Percentiles rank a stretch among this genome's conserved stretches.
These are phyloP conservation scores for Globodera ellingtonae DNA, from an alignment of 1,140 invertebrate species.

Conservation along the genomic window DNA sequence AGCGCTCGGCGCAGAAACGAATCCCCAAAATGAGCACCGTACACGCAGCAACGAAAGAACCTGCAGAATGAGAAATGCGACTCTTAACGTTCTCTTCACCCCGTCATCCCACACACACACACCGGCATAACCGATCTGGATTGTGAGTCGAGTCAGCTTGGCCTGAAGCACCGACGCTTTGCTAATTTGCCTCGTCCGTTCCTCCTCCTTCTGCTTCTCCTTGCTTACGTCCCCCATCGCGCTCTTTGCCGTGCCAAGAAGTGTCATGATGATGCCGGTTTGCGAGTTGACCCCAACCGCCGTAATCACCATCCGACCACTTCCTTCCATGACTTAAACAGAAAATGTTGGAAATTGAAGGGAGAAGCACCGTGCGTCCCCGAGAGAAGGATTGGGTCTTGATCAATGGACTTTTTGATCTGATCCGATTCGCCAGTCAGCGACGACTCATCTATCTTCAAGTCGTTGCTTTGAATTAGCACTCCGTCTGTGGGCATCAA, in stretches of 20 bases:
- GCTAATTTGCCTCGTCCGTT: conserved; percentile 55
- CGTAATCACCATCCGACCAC: conserved; percentile 96
- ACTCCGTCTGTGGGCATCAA: conserved; percentile 95
- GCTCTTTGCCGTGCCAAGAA: conserved; percentile 82
- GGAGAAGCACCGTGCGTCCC: conserved; percentile 65
- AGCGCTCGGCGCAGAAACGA: conserved; percentile 88
- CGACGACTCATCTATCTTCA: conserved; percentile 96
- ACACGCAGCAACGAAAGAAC: conserved; percentile 88
- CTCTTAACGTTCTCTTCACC: neutral
- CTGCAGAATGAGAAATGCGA: neutral
- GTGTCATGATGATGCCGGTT: conserved; percentile 97
- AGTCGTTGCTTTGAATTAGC: conserved; percentile 96
- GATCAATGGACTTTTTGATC: conserved; percentile 90
- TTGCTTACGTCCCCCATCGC: conserved; percentile 64
- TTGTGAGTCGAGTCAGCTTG: conserved; percentile 96
- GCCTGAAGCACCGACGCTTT: conserved; percentile 87
- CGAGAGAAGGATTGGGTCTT: conserved; percentile 94
- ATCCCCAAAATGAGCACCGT: conserved; percentile 94
- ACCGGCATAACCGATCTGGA: conserved; percentile 98
- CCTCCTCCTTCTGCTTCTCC: conserved; percentile 57
- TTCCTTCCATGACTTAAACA: conserved; percentile 92
- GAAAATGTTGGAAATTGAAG: neutral
- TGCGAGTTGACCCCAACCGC: conserved; percentile 98
- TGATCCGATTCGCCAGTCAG: conserved; percentile 98
- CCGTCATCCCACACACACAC: conserved; percentile 37